A percentile compares a stretch with the other conserved stretches of the same genome.
Conservation (phyloP, 2,797 vertebrate species). For the Bufotes viridis region DNA sequence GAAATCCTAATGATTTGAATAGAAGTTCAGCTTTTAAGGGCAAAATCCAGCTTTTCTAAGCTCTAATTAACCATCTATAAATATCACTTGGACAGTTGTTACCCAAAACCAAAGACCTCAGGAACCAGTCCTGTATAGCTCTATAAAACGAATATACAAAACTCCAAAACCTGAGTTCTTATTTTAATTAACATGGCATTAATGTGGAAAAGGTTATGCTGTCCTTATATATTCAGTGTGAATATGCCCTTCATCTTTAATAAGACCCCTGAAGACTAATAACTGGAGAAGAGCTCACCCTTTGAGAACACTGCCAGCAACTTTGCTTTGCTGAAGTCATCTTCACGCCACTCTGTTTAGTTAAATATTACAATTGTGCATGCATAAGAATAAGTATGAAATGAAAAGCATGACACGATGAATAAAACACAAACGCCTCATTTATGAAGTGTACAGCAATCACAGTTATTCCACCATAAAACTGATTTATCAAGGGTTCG, state of each 20-base stretch:
- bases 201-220: conserved; percentile 70
- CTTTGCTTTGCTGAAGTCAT: conserved; percentile 36
- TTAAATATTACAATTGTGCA: conserved; percentile 56
- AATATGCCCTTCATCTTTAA: conserved; percentile 78
- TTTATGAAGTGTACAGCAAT: conserved; percentile 53
- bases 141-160: conserved; percentile 35
- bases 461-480: conserved; percentile 45
- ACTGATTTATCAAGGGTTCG: conserved; percentile 49
- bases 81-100: conserved; percentile 35
- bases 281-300: conserved; percentile 62
- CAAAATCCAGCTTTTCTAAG: background rate
- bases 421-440: conserved; percentile 56
- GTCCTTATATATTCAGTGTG: conserved; percentile 77
- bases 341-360: conserved; percentile 39
- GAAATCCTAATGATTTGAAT: background rate
- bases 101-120: conserved; percentile 19
- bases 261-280: conserved; percentile 78
- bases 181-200: conserved; percentile 59
- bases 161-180: conserved; percentile 35
- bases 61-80: conserved; percentile 49
- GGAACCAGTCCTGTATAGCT: background rate
- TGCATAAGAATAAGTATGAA: conserved; percentile 29
- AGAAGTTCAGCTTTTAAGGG: background rate
- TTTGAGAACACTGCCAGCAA: conserved; percentile 28
- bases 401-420: conserved; percentile 40